Evolutionary conservation across 2,888 invertebrate species (phyloP), one percentile per base, ranked within the genome.

Genomic region (Piscicola geometra): DNA sequence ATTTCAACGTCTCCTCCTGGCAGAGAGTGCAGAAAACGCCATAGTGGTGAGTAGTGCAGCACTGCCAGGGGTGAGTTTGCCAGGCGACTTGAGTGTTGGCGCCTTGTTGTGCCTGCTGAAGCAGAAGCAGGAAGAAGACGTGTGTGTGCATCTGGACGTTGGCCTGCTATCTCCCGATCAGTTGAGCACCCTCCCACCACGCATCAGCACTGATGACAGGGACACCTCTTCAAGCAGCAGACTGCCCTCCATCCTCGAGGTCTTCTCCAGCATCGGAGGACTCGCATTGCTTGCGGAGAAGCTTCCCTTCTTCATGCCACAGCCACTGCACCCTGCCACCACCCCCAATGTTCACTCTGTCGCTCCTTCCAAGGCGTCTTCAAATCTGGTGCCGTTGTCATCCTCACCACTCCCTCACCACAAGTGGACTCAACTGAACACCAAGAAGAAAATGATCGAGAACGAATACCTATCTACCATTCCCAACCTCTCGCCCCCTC

Each of bases 251-350:
- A 90, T 92, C 74, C 87, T 94, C 81, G 92, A 93, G 82, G 91
- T 92, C 81, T 95, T 96, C 87, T 93, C 93, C 73, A 89, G 90
- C 78, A 90, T 91, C 80, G 94, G 94, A 76, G 95, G 95, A 0
- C 88, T 96, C 76, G 93, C 93, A 21, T 88, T 94, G 77, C 87
- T 96, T 77, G 94, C 95, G 0, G 91, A 92, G 82, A 91, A 93
- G 81, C 88, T 96, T 82, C 94, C 94, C 0, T 89, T 93, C 0
- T 91, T 94, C 28, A 93, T 92, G 87, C 93, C 93, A 3, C 92
- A 93, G 79, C 67, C 60, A 3, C 3, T 56, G 3, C 60, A 56
- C 3, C n/a, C 60, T 5, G 9, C 60, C 21, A 41, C 41, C 15
- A 9, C 41, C 15, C 41, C 41, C 41, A n/a, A n/a, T n/a, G n/a